phyloP scores from a whole-genome alignment of 2,888 invertebrate species.

The Meteorus colon region DNA sequence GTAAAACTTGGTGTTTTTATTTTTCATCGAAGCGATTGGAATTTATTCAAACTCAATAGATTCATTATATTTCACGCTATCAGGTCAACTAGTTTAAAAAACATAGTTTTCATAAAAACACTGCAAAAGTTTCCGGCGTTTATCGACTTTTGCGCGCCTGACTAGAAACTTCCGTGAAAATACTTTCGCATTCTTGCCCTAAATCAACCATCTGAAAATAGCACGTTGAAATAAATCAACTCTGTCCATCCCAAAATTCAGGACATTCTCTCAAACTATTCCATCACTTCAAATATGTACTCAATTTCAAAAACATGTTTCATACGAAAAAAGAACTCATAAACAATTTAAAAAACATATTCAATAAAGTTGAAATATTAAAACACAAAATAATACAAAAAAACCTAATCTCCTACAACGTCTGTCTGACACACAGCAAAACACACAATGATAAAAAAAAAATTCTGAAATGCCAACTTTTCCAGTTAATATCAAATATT shows the following conservation, averaged over 20 bases:
- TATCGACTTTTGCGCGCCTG: neutral
- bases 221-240: too few species aligned
- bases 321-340: too few species aligned
- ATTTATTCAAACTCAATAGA: too few species aligned
- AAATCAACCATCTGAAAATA: neutral
- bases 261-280: neutral
- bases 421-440: too few species aligned
- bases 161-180: too few species aligned
- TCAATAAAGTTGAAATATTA: neutral
- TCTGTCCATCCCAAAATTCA: neutral
- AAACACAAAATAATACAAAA: neutral
- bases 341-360: neutral
- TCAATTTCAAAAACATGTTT: neutral
- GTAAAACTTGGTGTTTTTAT: too few species aligned
- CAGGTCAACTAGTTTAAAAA: neutral
- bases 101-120: conserved; percentile 12
- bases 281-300: neutral
- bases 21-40: too few species aligned
- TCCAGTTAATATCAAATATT: neutral
- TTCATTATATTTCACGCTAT: neutral
- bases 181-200: neutral
- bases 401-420: neutral
- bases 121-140: too few species aligned
- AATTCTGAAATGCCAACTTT: neutral
- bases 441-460: neutral